Base-by-base conservation (phyloP, 2,797 vertebrate genomes). In the Momotus momota region DNA sequence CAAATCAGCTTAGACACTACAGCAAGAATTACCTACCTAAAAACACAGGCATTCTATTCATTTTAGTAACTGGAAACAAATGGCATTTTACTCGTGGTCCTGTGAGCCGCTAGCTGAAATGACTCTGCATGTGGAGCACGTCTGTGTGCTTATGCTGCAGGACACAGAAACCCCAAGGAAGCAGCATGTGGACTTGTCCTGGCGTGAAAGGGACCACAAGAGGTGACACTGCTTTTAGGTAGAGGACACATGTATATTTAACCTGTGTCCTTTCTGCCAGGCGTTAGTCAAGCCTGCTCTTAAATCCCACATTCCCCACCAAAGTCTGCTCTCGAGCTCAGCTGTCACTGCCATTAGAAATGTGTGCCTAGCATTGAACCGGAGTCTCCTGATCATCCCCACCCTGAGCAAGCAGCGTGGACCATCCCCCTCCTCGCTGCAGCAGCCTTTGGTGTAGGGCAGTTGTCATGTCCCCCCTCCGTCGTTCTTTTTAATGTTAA, bases 51-150 rank as follows among this genome's bases (percentile, higher is more conserved):
- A 9, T 46, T 21, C 23, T 45, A 1, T 61, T 79, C 4, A 12
- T 55, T 86, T 72, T 60, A 66, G n/a, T 41, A 31, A 15, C 66
- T 54, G 66, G 60, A n/a, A 69, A 41, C 17, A 72, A 82, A 27
- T 14, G 46, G n/a, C 45, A 17, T 35, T 74, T 90, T 0, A 1
- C 33, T 71, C 0, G 0, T 8, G 10, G 6, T 54, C 0, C 73
- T 14, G 0, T 6, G 31, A 65, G 62, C 81, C 33, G 85, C 5
- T 31, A n/a, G 16, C 64, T 57, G 51, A 72, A 58, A 20, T 13
- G 23, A 1, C 33, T 1, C 0, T 10, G 21, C 18, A 3, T 1
- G 1, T 6, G 14, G 66, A 57, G 46, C 5, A 0, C 70, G 73
- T 64, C 54, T 46, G 14, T 73, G 51, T 62, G 64, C 43, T 27